Evolutionary conservation across 2,888 invertebrate species (phyloP), one percentile per base, ranked within the genome.

Genomic region (Hypomecis punctinalis): DNA sequence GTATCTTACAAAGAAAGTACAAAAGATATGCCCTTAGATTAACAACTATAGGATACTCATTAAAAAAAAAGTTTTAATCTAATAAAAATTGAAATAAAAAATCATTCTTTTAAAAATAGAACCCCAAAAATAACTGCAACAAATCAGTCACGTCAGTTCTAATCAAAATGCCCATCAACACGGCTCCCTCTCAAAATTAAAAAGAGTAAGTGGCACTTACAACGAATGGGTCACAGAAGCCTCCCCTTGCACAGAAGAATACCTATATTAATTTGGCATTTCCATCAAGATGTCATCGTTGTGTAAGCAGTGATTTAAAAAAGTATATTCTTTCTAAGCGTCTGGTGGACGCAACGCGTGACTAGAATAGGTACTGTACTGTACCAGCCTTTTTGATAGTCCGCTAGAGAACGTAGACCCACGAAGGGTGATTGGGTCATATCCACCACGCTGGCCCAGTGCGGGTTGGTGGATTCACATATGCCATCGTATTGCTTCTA

Each of bases 181-280:
- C 11, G n/a, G 11, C 47, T 46, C 51, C 56, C 60, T 23, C 40
- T 42, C 23, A 52, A 65, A 66, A 61, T 61, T 57, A 62, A 60
- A 60, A 66, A 63, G 54, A 59, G 11, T 59, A 64, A 72, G 68
- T 67, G 70, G 63, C 67, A 66, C 67, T 72, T 56, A 58, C 45
- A 54, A 43, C 47, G 64, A 61, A 65, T 65, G 64, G 67, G 64
- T 69, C 68, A 65, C 65, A 65, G 66, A 59, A 61, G 61, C 54
- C 61, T 67, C 68, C 70, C 67, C 71, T 68, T 66, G 64, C 37
- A 10, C 61, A 60, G 69, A 71, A 66, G 66, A 65, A 67, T 54
- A 60, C 61, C 66, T 67, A 70, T 75, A 75, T 76, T 74, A 74
- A 76, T 76, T 72, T 69, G 66, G 63, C 72, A 63, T 76, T 68